These are phyloP conservation scores for Okapia johnstoni DNA, from an alignment of 2,113 vertebrate genomes.

Conservation along the genomic window DNA sequence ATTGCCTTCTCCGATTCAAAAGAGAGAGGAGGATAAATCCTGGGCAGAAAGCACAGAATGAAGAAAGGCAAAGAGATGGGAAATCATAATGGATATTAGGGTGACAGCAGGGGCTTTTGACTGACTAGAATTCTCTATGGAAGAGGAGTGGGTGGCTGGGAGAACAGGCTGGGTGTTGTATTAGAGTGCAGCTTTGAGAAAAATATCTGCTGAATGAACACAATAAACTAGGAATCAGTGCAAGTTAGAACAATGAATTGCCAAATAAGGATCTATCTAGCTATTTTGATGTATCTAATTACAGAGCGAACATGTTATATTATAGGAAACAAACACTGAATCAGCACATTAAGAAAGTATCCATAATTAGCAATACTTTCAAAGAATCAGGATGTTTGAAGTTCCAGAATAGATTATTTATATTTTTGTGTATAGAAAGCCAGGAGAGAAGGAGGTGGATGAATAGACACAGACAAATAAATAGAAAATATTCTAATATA, in stretches of 20 bases:
- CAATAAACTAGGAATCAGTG: not conserved
- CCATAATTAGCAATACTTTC: slow-evolving; percentile 40
- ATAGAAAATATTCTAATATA: not conserved
- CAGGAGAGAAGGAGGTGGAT: not conserved
- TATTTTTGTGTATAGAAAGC: not conserved
- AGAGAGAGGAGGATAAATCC: not conserved
- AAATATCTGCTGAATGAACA: not conserved
- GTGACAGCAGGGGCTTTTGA: not conserved
- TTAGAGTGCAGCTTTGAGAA: not conserved
- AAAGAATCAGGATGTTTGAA: not conserved
- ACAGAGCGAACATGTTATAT: slow-evolving; percentile 29
- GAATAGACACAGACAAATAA: not conserved
- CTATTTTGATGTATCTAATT: slow-evolving; percentile 60
- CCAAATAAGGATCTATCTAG: slow-evolving; percentile 33
- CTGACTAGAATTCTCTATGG: not conserved
- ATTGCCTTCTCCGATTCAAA: too few relatives aligned
- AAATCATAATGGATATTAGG: not conserved
- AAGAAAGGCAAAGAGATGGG: not conserved
- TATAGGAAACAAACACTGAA: slow-evolving; percentile 47
- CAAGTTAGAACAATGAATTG: slow-evolving; percentile 22
- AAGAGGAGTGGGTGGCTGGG: not conserved
- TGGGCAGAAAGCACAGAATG: not conserved
- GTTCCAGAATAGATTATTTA: slow-evolving; percentile 21
- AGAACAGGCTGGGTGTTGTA: not conserved
- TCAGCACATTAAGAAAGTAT: slow-evolving; percentile 13